These are phyloP conservation scores for Gambusia holbrooki DNA, from an alignment of 2,113 vertebrate genomes.

Conservation along the genomic window DNA sequence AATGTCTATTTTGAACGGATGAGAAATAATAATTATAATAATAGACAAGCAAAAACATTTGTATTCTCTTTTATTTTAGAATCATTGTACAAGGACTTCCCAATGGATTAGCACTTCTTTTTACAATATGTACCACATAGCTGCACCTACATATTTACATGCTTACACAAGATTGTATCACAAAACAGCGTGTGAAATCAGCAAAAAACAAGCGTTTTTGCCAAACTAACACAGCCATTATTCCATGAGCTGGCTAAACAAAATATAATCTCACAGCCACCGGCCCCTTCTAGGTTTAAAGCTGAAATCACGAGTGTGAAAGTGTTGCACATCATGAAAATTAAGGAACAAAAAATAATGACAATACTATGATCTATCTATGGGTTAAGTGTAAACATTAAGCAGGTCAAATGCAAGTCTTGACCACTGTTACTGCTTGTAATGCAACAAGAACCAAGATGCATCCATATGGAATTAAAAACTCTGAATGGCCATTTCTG, in stretches of 20 bases:
- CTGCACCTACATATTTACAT: slow-evolving; percentile 83
- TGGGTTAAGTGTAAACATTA: slow-evolving; percentile 49
- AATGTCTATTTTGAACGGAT: no score
- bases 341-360: slow-evolving; percentile 14
- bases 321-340: background rate
- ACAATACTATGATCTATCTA: slow-evolving; percentile 5
- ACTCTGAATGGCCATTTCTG: slow-evolving; percentile 22
- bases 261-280: slow-evolving; percentile 37
- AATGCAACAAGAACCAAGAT: slow-evolving; percentile 3
- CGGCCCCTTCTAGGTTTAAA: slow-evolving; percentile 40
- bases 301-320: slow-evolving; percentile 40
- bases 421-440: slow-evolving; percentile 27
- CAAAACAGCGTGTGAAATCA: slow-evolving; percentile 67
- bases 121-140: slow-evolving; percentile 84
- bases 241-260: slow-evolving; percentile 15
- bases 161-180: slow-evolving; percentile 80
- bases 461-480: slow-evolving; percentile 12
- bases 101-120: slow-evolving; percentile 72
- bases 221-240: slow-evolving; percentile 19
- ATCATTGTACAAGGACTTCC: slow-evolving; percentile 75
- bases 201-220: slow-evolving; percentile 52
- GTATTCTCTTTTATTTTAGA: slow-evolving; percentile 77
- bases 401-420: slow-evolving; percentile 22
- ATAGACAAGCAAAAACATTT: slow-evolving; percentile 44
- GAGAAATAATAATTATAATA: background rate